These are phyloP conservation scores for Masticophis lateralis DNA, from an alignment of 2,797 vertebrate genomes.

Conservation along the genomic window DNA sequence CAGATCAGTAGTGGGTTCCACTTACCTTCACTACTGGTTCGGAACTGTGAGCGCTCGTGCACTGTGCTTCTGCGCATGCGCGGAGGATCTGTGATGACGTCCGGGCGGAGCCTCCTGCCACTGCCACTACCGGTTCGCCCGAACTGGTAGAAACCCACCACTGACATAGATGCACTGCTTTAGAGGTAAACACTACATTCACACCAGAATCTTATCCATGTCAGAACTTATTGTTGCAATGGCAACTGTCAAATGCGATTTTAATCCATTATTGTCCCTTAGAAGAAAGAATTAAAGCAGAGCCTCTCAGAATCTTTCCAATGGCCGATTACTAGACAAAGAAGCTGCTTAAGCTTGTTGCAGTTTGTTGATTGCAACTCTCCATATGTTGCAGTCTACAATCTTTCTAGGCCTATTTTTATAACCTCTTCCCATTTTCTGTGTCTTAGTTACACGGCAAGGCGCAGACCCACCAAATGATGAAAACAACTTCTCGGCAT, in stretches of 20 bases:
- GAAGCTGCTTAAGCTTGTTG: not conserved
- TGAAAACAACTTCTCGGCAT: not conserved
- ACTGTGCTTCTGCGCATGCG: too few relatives aligned
- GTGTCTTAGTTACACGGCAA: not conserved
- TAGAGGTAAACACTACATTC: not conserved
- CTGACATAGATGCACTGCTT: not conserved
- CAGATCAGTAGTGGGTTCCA: too few relatives aligned
- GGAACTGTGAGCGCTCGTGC: too few relatives aligned
- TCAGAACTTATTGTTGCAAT: not conserved
- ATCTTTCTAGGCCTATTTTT: not conserved
- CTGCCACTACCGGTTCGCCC: too few relatives aligned
- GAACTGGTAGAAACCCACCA: too few relatives aligned
- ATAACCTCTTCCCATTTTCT: not conserved
- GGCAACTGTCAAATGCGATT: not conserved
- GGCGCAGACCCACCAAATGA: not conserved
- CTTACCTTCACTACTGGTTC: too few relatives aligned
- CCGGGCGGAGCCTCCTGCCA: too few relatives aligned
- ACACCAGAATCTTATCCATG: not conserved
- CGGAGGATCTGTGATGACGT: too few relatives aligned
- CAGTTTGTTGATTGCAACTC: not conserved
- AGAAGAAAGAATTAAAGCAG: not conserved
- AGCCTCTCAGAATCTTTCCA: constrained; percentile 1
- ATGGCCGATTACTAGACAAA: not conserved
- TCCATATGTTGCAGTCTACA: not conserved
- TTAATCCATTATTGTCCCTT: not conserved